Evolutionary conservation across 2,113 vertebrate species (phyloP), one percentile per base, ranked within the genome.

Genomic region (Pagrus major): DNA sequence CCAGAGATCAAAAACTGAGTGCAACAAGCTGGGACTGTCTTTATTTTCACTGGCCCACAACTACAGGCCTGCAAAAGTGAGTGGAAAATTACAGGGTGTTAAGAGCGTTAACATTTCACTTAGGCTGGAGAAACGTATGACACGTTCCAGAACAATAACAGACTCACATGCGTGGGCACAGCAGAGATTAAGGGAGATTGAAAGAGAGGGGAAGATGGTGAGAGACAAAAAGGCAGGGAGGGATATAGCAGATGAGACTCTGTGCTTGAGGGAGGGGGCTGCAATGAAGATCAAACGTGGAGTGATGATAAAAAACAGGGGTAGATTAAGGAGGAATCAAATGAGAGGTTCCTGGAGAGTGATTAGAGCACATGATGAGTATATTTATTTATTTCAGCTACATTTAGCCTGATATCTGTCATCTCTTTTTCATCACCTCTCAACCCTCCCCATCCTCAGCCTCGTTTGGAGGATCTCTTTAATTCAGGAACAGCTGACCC

Each of bases 211-310:
- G 12, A 55, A 67, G 58, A 77, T 55, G 63, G 41, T 27, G 64
- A 33, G 42, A 63, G 37, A 73, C 11, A 72, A 66, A 52, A 80
- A 65, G 56, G 41, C 66, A 76, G 75, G 41, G 31, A 55, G 37
- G 42, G 51, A 81, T 59, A 16, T 20, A 65, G 42, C 20, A 64
- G 78, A 64, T 63, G 67, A 66, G 49, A 72, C 37, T 71, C 66
- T 41, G 75, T 80, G 25, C 37, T 65, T 55, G 51, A 49, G 65
- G 27, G 52, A 65, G 64, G 20, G 67, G 63, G 64, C 42, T 73
- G 83, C 74, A 81, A 76, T 63, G 37, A 67, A 84, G 73, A 89
- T 86, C 70, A 89, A 90, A 90, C 60, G 31, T 44, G 47, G 46
- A 55, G 67, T 49, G 37, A 18, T 27, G 79, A 76, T 78, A 46